phyloP scores from a whole-genome alignment of 2,797 vertebrate species.

The Vireo griseus region DNA sequence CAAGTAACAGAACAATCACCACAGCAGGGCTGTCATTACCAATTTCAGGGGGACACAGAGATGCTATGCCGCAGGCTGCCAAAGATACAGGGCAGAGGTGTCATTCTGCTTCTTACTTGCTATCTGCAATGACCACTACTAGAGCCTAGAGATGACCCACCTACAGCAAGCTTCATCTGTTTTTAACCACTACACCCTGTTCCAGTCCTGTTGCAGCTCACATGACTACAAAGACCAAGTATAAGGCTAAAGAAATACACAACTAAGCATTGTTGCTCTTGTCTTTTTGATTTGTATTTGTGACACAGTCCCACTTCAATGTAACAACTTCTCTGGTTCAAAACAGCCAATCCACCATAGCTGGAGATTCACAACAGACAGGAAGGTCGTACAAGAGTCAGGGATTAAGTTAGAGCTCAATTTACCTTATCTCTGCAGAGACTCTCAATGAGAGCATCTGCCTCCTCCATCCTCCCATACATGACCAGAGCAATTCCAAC shows the following conservation, averaged over 20 bases:
- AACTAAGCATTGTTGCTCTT: background rate
- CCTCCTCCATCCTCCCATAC: slow-evolving; percentile 98
- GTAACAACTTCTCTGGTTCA: background rate
- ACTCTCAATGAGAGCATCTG: slow-evolving; percentile 95
- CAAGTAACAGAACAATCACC: background rate
- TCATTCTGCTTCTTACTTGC: background rate
- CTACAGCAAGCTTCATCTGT: background rate
- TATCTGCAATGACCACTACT: background rate
- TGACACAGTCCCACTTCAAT: background rate
- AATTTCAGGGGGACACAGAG: background rate
- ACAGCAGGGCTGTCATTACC: background rate
- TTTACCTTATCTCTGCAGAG: slow-evolving; percentile 96
- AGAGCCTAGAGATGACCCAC: background rate
- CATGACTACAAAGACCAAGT: background rate
- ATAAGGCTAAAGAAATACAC: background rate
- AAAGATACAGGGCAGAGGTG: background rate
- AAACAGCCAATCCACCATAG: background rate
- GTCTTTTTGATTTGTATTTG: background rate
- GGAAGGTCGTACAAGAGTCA: background rate
- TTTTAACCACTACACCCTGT: background rate
- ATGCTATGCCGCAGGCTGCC: background rate
- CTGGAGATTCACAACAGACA: background rate
- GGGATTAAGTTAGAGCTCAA: background rate
- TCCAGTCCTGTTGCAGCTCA: background rate
- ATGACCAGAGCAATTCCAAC: slow-evolving; percentile 97